phyloP scores from a whole-genome alignment of 2,113 vertebrate genomes.

The Euleptes europaea region DNA sequence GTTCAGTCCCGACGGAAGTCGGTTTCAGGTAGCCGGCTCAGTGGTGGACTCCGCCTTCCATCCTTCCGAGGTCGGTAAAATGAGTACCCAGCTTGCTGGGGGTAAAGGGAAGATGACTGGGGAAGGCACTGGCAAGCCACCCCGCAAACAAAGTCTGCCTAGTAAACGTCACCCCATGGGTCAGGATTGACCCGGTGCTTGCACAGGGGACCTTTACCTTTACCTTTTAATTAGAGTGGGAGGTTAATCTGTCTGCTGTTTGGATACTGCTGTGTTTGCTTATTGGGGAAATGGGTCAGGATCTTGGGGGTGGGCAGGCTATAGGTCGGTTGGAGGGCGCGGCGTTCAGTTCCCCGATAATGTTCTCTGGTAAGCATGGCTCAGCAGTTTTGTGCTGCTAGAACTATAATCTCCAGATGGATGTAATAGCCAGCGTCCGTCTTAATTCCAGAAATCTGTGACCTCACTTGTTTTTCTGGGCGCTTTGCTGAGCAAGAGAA shows the following conservation, averaged over 20 bases:
- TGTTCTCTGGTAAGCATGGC: not conserved
- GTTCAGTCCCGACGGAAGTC: no score
- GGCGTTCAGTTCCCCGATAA: not conserved
- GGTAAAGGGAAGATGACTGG: no score
- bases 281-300: not conserved
- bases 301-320: not conserved
- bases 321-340: not conserved
- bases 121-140: no score
- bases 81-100: no score
- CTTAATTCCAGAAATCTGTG: not conserved
- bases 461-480: constrained; percentile 17
- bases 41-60: no score
- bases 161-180: no score
- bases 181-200: no score
- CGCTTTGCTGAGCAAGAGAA: not conserved
- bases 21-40: no score
- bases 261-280: not conserved
- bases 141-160: no score
- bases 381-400: not conserved
- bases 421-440: not conserved
- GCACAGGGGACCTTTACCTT: no score
- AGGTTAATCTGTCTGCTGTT: not conserved
- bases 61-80: no score
- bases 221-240: no score
- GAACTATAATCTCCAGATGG: not conserved